Conservation (phyloP, 1,140 invertebrate species). For the Lamellibrachia luymesi region DNA sequence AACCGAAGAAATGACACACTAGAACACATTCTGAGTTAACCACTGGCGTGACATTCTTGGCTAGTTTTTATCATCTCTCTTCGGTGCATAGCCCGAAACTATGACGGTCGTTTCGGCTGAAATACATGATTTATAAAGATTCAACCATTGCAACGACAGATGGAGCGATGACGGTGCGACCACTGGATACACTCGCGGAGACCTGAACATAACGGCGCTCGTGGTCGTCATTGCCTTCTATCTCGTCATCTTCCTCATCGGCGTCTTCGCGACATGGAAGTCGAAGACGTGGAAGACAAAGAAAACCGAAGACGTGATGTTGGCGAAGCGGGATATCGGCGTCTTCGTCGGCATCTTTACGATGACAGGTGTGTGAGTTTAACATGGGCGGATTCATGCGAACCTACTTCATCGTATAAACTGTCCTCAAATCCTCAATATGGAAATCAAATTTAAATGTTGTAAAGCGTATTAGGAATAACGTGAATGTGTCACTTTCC, state of each 20-base stretch:
- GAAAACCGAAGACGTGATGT: constrained; percentile 67
- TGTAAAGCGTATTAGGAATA: too few relatives aligned
- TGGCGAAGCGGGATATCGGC: constrained; percentile 93
- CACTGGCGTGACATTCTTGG: too few relatives aligned
- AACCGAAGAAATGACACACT: too few relatives aligned
- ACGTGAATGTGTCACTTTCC: too few relatives aligned
- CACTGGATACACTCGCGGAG: background rate
- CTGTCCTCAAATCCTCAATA: background rate
- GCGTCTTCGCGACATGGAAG: constrained; percentile 53
- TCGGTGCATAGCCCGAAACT: too few relatives aligned
- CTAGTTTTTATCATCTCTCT: too few relatives aligned
- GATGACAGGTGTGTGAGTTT: constrained; percentile 80
- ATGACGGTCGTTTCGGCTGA: too few relatives aligned
- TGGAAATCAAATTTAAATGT: background rate
- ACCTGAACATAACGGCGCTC: constrained; percentile 78
- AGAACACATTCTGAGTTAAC: too few relatives aligned
- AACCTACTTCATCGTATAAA: too few relatives aligned
- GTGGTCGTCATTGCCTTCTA: constrained; percentile 57
- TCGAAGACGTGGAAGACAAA: constrained; percentile 65
- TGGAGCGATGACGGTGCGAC: too few relatives aligned
- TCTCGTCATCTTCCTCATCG: constrained; percentile 39
- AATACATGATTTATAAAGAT: too few relatives aligned
- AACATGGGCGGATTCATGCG: background rate
- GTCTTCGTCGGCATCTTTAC: constrained; percentile 95
- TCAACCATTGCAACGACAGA: too few relatives aligned